phyloP scores from a whole-genome alignment of 2,888 invertebrate species.

The Drosophila prostipennis region DNA sequence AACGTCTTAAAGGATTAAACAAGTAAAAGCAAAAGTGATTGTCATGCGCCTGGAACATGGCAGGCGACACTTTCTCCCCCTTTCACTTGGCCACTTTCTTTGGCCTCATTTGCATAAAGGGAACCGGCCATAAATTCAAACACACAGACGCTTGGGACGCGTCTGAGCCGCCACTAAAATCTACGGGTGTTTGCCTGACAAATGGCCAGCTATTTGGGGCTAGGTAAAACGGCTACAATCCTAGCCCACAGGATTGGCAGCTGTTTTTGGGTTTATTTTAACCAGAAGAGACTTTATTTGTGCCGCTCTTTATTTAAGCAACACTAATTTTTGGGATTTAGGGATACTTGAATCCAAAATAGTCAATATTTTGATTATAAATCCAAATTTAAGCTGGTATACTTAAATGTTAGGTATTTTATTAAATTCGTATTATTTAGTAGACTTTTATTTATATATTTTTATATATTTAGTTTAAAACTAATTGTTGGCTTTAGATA shows the following conservation, averaged over 20 bases:
- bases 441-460: no score
- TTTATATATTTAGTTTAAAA: no score
- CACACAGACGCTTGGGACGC: constrained; percentile 36
- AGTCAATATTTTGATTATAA: neutral
- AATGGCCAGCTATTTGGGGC: constrained; percentile 46
- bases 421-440: no score
- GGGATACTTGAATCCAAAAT: neutral
- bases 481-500: no score
- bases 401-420: no score
- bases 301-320: constrained; percentile 2
- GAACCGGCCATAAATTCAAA: constrained; percentile 46
- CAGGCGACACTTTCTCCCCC: constrained; percentile 50
- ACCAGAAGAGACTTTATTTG: constrained; percentile 4
- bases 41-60: constrained; percentile 65
- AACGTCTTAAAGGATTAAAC: constrained; percentile 68
- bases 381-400: neutral
- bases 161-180: constrained; percentile 24
- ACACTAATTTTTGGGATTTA: neutral
- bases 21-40: constrained; percentile 58
- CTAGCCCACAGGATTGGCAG: constrained; percentile 20
- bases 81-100: constrained; percentile 3
- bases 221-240: constrained; percentile 29
- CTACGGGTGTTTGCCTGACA: constrained; percentile 36
- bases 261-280: constrained; percentile 16
- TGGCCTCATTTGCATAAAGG: constrained; percentile 67